Conservation (phyloP, 1,140 invertebrate genomes). For the Steinernema feltiae region DNA sequence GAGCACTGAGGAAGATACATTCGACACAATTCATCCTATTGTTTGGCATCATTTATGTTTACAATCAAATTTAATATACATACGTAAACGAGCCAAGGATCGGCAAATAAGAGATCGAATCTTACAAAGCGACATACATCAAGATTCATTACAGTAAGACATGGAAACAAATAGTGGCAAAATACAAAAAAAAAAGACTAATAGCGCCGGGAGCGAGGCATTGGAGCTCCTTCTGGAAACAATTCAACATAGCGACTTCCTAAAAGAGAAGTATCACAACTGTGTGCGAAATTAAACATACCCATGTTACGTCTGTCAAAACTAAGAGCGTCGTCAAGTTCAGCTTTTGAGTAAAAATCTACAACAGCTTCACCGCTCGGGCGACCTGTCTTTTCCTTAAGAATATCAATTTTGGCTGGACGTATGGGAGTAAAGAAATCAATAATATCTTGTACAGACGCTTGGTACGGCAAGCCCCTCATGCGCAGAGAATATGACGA, state of each 20-base stretch:
- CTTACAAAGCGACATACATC: no score
- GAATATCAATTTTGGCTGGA: conserved; percentile 24
- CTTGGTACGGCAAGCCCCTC: conserved; percentile 34
- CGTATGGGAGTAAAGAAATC: conserved; percentile 37
- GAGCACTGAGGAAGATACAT: conserved; percentile 5
- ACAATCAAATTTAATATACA: no score
- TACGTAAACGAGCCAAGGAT: no score
- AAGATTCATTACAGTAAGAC: no score
- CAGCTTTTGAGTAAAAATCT: conserved; percentile 24
- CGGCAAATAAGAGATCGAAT: not conserved
- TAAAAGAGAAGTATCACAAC: conserved; percentile 20
- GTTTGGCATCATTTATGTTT: no score
- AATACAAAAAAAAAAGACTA: not conserved
- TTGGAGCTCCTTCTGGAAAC: conserved; percentile 25
- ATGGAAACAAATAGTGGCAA: not conserved
- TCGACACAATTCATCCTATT: no score
- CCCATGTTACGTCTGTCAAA: conserved; percentile 36
- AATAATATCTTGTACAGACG: conserved; percentile 29
- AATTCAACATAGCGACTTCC: conserved; percentile 32
- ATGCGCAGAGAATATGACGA: conserved; percentile 23
- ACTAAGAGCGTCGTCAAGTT: conserved; percentile 29
- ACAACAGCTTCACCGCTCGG: conserved; percentile 34
- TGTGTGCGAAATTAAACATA: not conserved
- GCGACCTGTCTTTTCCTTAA: conserved; percentile 26
- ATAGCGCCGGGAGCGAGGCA: not conserved